Conservation (phyloP, 2,113 vertebrate species). For the Barnardius zonarius region DNA sequence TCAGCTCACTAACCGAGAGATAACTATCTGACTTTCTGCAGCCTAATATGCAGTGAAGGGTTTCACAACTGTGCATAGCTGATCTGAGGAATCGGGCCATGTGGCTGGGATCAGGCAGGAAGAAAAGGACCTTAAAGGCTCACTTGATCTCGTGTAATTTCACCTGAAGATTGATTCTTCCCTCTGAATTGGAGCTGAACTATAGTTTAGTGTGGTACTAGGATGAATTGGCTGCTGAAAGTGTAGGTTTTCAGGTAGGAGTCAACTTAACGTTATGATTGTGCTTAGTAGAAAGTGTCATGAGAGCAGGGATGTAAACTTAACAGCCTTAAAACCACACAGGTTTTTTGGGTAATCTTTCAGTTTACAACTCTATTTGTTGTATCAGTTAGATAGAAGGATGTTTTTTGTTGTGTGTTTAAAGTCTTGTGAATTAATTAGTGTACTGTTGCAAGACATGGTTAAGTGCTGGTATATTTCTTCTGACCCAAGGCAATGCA, state of each 20-base stretch:
- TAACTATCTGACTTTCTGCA: background rate
- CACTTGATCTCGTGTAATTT: slow-evolving; percentile 11
- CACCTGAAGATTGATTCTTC: background rate
- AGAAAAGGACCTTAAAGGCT: slow-evolving; percentile 28
- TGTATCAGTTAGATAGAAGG: background rate
- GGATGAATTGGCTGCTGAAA: background rate
- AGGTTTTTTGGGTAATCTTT: background rate
- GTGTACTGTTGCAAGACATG: background rate
- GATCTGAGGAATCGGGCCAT: background rate
- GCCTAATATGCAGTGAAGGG: background rate
- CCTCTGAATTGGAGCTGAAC: background rate
- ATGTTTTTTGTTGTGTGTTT: background rate
- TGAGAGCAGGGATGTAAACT: background rate
- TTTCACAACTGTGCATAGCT: background rate
- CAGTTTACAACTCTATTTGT: background rate
- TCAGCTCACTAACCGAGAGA: background rate
- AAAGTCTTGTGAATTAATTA: background rate
- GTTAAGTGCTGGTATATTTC: background rate
- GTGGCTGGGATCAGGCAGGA: background rate
- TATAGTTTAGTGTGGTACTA: background rate
- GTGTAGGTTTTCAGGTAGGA: background rate
- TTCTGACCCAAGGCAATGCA: background rate
- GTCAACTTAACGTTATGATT: background rate
- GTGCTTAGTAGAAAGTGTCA: background rate
- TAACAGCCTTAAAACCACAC: background rate